Base-by-base conservation (phyloP, 2,888 invertebrate genomes). In the Habrosyne pyritoides region DNA sequence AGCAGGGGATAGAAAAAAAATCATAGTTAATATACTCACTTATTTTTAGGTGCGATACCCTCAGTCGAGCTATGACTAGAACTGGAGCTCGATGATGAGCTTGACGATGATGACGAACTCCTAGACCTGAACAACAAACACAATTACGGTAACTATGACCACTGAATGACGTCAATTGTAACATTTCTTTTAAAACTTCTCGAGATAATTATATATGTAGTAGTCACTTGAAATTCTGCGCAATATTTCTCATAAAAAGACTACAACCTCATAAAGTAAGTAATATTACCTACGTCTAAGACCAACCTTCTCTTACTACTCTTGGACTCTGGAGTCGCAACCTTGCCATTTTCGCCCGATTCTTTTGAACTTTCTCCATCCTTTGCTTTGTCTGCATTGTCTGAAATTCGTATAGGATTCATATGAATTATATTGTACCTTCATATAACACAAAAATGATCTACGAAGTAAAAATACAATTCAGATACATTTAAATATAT, bases 41-140 rank as follows among this genome's bases (percentile, higher is more conserved):
- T 92, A 66, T 92, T 91, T 79, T 86, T 86, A 36, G 89, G 87
- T 33, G 81, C 73, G 10, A 83, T 77, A 24, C 8, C 18, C 1
- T 42, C 42, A 8, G 79, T 64, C 0, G 91, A 91, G 67, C 90
- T 89, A 58, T 85, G 90, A 82, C 92, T 92, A 76, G 91, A 89
- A 75, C 90, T 91, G 54, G 92, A 92, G 64, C 87, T 91, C 3
- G 91, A 90, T 10, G 91, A 88, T 0, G 92, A 87, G 62, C 85
- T 89, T 0, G 91, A 89, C 1, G 92, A 91, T 2, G 92, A 88
- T 1, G 92, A 91, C 0, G 92, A 89, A 61, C 91, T 91, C 56
- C 87, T 83, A 53, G 89, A 89, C 68, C 92, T 89, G 70, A 7
- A 65, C 53, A 59, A 53, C 46, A 28, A 53, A 66, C 46, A 57